These are phyloP conservation scores for Odontocerum albicorne DNA, from an alignment of 2,888 invertebrate species.

Conservation along the genomic window DNA sequence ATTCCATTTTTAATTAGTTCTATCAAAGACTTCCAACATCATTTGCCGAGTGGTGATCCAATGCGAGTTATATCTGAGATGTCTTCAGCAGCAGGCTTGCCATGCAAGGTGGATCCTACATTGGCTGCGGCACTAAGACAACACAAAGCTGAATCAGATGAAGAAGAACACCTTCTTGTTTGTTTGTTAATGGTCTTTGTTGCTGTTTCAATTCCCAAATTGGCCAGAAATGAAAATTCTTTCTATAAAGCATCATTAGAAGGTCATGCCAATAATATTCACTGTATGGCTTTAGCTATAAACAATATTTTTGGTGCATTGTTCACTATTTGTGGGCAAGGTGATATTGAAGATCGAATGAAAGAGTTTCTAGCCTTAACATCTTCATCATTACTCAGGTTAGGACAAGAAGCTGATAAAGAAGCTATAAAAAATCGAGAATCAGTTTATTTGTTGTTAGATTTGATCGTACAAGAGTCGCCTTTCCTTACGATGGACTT, in stretches of 20 bases:
- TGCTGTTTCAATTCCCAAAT: conserved; percentile 93
- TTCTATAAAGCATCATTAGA: conserved; percentile 85
- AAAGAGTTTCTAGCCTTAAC: conserved; percentile 94
- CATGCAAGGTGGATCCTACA: conserved; percentile 94
- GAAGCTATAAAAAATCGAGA: conserved; percentile 93
- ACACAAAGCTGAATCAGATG: conserved; percentile 85
- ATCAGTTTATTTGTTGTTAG: conserved; percentile 93
- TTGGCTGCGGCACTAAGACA: conserved; percentile 86
- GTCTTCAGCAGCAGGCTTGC: conserved; percentile 94
- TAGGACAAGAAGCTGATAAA: conserved; percentile 95
- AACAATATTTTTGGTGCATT: conserved; percentile 95
- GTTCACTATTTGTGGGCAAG: conserved; percentile 94
- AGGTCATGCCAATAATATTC: conserved; percentile 98
- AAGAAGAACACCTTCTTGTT: conserved; percentile 90
- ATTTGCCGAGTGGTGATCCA: conserved; percentile 87
- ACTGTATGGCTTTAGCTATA: conserved; percentile 96
- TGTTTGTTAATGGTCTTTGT: conserved; percentile 98
- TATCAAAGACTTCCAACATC: conserved; percentile 91
- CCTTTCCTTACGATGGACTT: conserved; percentile 99
- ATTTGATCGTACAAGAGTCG: conserved; percentile 97
- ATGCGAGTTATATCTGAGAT: conserved; percentile 93
- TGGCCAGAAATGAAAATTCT: conserved; percentile 88
- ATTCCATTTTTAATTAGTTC: conserved; percentile 96
- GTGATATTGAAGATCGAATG: conserved; percentile 96
- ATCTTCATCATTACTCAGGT: conserved; percentile 89